These are phyloP conservation scores for Melospiza georgiana DNA, from an alignment of 2,113 vertebrate species.

Conservation along the genomic window DNA sequence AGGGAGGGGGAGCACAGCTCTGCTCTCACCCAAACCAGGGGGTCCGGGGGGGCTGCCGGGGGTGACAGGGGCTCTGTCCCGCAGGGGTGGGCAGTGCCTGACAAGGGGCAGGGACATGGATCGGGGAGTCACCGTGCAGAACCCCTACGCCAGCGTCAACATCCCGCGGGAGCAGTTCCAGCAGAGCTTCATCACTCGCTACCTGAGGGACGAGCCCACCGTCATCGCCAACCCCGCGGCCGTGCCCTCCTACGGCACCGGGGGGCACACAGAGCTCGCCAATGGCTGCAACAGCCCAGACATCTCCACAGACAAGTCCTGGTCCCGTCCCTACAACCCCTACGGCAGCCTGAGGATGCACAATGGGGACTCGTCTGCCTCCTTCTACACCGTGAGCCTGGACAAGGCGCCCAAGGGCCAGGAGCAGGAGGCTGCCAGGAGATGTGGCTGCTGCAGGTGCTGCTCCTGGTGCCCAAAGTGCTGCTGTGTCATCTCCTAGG, in stretches of 20 bases:
- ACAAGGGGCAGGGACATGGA: conserved; percentile 56
- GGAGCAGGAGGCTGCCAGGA: neutral
- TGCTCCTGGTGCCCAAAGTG: conserved; percentile 65
- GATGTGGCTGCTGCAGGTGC: conserved; percentile 64
- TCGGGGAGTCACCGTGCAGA: conserved; percentile 72
- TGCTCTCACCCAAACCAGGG: neutral
- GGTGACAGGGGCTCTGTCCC: neutral
- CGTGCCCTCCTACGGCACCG: rapidly evolving
- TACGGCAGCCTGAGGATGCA: conserved; percentile 59
- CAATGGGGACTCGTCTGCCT: neutral
- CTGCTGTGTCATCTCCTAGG: conserved; percentile 68
- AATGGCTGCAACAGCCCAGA: neutral
- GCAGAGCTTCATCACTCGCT: conserved; percentile 65
- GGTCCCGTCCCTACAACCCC: conserved; percentile 70
- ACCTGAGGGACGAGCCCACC: conserved; percentile 56
- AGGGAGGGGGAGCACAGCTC: neutral
- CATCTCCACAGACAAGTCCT: neutral
- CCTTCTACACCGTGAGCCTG: conserved; percentile 61
- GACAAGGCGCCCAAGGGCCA: conserved; percentile 33
- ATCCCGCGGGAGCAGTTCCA: conserved; percentile 80
- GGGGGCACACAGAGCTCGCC: neutral
- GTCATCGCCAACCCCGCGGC: conserved; percentile 68
- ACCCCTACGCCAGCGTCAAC: conserved; percentile 76
- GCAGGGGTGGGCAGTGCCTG: neutral
- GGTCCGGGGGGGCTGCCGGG: neutral